Percentiles rank a stretch among this genome's conserved stretches.
Conservation (phyloP, 1,140 invertebrate genomes). For the Drosophila simulans region DNA sequence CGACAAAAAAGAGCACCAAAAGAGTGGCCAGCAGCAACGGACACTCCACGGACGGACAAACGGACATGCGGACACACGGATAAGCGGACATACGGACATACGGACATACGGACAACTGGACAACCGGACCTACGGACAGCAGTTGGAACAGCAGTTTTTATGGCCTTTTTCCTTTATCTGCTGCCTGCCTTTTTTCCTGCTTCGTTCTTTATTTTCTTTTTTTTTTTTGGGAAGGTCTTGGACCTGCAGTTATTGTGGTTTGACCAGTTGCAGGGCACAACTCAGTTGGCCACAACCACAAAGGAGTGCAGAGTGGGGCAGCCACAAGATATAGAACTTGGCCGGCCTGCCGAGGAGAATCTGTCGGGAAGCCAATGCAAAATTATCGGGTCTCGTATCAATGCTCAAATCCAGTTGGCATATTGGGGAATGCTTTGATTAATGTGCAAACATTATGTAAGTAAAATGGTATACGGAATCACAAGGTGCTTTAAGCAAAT, state of each 20-base stretch:
- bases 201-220: constrained; percentile 1
- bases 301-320: constrained; percentile 15
- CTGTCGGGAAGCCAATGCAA: constrained; percentile 11
- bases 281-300: constrained; percentile 23
- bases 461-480: neutral
- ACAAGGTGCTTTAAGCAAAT: neutral
- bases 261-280: constrained; percentile 47
- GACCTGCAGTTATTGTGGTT: constrained; percentile 55
- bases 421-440: constrained; percentile 12
- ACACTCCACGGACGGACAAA: constrained; percentile 15
- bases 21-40: constrained; percentile 41
- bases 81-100: constrained; percentile 1
- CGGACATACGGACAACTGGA: neutral
- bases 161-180: constrained; percentile 51
- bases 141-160: constrained; percentile 62
- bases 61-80: constrained; percentile 7
- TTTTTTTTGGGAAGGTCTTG: constrained; percentile 40
- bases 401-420: neutral
- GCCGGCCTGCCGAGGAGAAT: constrained; percentile 2
- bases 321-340: constrained; percentile 17
- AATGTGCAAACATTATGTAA: constrained; percentile 1
- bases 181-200: constrained; percentile 8
- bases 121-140: constrained; percentile 37
- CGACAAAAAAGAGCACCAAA: constrained; percentile 43
- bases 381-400: constrained; percentile 8